A percentile compares a stretch with the other conserved stretches of the same genome.
phyloP scores from a whole-genome alignment of 2,888 invertebrate species.

The Onchidella celtica region DNA sequence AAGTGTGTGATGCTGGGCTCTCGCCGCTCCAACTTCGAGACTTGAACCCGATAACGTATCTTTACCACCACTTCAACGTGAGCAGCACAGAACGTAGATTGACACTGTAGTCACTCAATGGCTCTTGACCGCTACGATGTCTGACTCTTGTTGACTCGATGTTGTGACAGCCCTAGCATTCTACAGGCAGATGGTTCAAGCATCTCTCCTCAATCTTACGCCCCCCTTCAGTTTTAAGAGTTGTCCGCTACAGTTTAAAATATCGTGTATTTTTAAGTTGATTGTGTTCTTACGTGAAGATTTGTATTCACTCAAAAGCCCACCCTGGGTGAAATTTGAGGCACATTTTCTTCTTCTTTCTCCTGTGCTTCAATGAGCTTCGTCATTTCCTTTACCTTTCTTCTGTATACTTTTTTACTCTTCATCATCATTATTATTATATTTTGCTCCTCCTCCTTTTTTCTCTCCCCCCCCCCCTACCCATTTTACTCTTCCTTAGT shows the following conservation, averaged over 20 bases:
- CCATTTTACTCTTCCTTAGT: not conserved
- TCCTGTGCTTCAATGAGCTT: not conserved
- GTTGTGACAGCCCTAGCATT: not conserved
- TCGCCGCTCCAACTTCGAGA: not conserved
- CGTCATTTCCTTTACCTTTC: not conserved
- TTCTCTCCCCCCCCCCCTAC: not conserved
- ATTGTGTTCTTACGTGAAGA: too few relatives aligned
- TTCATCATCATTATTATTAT: not conserved
- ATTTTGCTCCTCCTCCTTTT: too few relatives aligned
- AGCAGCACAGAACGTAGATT: not conserved
- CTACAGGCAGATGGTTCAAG: constrained; percentile 5
- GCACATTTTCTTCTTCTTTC: not conserved
- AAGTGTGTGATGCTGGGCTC: not conserved
- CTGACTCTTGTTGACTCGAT: not conserved
- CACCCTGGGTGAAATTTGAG: not conserved
- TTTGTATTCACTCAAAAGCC: too few relatives aligned
- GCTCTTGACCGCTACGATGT: not conserved
- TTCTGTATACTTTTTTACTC: not conserved
- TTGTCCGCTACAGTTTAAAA: not conserved
- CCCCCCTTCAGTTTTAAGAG: not conserved
- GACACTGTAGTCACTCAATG: not conserved
- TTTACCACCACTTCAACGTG: not conserved
- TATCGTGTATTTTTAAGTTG: not conserved
- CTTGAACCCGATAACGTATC: not conserved
- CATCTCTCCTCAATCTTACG: not conserved